Evolutionary conservation across 2,888 invertebrate species (phyloP).

Genomic region (Orchesellides sinensis): DNA sequence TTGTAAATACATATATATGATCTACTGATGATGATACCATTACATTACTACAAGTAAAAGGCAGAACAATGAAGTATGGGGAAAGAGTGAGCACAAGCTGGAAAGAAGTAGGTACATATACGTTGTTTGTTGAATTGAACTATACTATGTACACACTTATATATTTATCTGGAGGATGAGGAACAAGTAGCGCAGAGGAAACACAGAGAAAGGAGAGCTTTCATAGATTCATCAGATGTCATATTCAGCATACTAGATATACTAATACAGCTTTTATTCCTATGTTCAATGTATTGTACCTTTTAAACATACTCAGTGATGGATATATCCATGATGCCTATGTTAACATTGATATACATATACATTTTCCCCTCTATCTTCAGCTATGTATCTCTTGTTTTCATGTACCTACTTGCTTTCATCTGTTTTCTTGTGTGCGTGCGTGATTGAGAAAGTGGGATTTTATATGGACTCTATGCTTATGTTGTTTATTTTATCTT

Average conservation of each 20-base stretch:
- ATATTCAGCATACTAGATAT: not conserved
- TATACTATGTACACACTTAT: no score
- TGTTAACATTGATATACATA: not conserved
- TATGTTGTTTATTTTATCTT: not conserved
- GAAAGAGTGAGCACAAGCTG: not conserved
- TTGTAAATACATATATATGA: no score
- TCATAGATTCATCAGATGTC: not conserved
- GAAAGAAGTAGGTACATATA: no score
- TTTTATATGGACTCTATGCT: not conserved
- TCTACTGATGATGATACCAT: no score
- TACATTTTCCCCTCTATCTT: not conserved
- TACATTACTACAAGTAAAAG: no score
- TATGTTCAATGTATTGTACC: not conserved
- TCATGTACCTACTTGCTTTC: conserved; percentile 42
- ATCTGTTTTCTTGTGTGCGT: conserved; percentile 33
- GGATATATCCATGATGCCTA: not conserved
- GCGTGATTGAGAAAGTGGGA: conserved; percentile 32
- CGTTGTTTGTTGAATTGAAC: no score
- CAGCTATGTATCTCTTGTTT: no score
- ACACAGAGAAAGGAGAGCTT: not conserved
- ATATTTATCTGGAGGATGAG: no score
- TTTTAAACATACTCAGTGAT: not conserved
- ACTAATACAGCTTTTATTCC: not conserved
- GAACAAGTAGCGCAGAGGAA: not conserved
- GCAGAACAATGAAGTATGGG: no score